These are phyloP conservation scores for Microplitis mediator DNA, from an alignment of 1,140 invertebrate species.

Conservation along the genomic window DNA sequence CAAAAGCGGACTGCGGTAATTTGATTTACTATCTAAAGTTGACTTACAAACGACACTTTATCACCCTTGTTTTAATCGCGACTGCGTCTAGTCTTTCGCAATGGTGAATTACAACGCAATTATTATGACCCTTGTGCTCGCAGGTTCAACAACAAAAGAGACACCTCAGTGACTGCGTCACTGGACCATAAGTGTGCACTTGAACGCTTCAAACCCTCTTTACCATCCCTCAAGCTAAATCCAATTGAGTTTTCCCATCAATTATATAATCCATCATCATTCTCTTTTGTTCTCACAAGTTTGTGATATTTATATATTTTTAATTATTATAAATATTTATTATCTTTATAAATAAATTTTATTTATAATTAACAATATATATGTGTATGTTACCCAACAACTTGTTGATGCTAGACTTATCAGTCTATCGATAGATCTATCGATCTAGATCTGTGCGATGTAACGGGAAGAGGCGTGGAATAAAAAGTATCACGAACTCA, in stretches of 20 bases:
- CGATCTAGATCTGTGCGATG: background rate
- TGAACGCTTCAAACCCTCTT: conserved; percentile 34
- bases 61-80: background rate
- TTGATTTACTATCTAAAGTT: background rate
- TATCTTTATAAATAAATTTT: too few species aligned
- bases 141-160: background rate
- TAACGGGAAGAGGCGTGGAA: conserved; percentile 1
- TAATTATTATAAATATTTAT: too few species aligned
- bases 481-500: background rate
- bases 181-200: conserved; percentile 29
- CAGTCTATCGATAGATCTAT: background rate
- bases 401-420: background rate
- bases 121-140: background rate
- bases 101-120: conserved; percentile 6
- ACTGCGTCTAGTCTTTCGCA: background rate
- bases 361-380: too few species aligned
- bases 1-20: too few species aligned
- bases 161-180: background rate
- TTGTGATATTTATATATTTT: background rate
- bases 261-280: background rate
- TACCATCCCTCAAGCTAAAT: conserved; percentile 15
- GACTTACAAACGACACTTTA: background rate
- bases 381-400: too few species aligned
- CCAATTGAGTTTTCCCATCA: conserved; percentile 39
- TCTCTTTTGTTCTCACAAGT: background rate